Conservation (phyloP, 2,888 invertebrate species). For the Epirrhoe tristata region DNA sequence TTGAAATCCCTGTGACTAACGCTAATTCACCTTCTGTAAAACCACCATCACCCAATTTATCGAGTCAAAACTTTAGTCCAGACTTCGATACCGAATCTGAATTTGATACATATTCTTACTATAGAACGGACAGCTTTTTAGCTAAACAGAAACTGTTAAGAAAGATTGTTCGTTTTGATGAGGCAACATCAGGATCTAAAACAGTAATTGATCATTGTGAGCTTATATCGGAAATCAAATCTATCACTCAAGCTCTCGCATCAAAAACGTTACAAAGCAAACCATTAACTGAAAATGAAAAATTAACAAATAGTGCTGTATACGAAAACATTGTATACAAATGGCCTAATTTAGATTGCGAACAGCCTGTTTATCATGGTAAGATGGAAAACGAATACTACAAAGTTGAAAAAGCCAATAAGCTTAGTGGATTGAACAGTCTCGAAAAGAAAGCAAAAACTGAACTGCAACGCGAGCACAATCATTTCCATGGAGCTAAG, state of each 20-base stretch:
- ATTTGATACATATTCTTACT: constrained; percentile 17
- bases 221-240: constrained; percentile 35
- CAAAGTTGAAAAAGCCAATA: constrained; percentile 15
- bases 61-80: constrained; percentile 24
- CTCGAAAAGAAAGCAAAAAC: constrained; percentile 23
- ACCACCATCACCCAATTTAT: constrained; percentile 45
- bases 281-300: constrained; percentile 13
- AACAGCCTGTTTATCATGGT: constrained; percentile 8
- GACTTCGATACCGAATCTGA: constrained; percentile 35
- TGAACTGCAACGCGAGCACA: constrained; percentile 16
- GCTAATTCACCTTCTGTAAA: constrained; percentile 27
- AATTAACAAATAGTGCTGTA: constrained; percentile 23
- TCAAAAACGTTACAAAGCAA: constrained; percentile 12
- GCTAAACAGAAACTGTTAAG: constrained; percentile 25
- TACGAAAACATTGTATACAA: constrained; percentile 29
- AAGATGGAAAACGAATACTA: constrained; percentile 20
- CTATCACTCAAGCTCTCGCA: constrained; percentile 24
- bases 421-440: constrained; percentile 13
- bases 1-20: constrained; percentile 50
- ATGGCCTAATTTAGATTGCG: constrained; percentile 35
- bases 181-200: constrained; percentile 21
- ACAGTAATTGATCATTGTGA: constrained; percentile 30
- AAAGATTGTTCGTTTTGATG: constrained; percentile 27
- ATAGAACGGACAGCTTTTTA: constrained; percentile 46
- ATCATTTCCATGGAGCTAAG: constrained; percentile 18